These are phyloP conservation scores for Nemotelus pantherinus DNA, from an alignment of 2,888 invertebrate genomes.

Conservation along the genomic window DNA sequence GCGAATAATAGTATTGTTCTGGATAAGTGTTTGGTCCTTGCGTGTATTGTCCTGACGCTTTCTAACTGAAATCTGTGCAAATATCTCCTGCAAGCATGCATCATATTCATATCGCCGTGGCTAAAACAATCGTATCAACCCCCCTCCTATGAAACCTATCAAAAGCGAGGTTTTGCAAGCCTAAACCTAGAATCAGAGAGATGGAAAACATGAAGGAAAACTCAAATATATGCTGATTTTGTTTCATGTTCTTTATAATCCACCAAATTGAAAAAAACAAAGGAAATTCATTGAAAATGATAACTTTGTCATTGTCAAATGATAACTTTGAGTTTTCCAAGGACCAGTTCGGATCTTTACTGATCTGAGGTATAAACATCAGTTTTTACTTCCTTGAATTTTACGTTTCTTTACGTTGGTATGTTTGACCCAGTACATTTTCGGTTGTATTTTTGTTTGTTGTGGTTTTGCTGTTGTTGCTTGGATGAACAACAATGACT, in stretches of 20 bases:
- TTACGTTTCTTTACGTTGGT: not conserved
- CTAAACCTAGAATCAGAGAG: not conserved
- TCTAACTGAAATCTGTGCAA: not conserved
- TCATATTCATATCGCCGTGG: not conserved
- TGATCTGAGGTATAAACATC: slow-evolving; percentile 6
- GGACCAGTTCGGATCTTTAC: not conserved
- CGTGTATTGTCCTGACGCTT: slow-evolving; percentile 38
- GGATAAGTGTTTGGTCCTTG: slow-evolving; percentile 56
- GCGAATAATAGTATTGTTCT: slow-evolving; percentile 57
- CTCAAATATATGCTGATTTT: not conserved
- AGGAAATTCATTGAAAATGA: not conserved
- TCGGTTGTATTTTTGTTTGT: slow-evolving; percentile 14
- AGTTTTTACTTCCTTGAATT: not conserved
- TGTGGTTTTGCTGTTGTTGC: not conserved
- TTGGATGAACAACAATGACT: slow-evolving; percentile 3
- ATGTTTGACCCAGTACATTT: slow-evolving; percentile 9
- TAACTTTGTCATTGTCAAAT: not conserved
- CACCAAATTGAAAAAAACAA: not conserved
- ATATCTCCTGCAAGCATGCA: not conserved
- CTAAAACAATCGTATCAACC: not conserved
- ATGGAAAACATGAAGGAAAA: not conserved
- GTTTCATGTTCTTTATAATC: not conserved
- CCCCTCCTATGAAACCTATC: too few species aligned
- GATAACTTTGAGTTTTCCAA: not conserved
- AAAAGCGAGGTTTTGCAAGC: too few species aligned